Base-by-base conservation (phyloP, 2,888 invertebrate genomes). In the Drosophila picticornis region DNA sequence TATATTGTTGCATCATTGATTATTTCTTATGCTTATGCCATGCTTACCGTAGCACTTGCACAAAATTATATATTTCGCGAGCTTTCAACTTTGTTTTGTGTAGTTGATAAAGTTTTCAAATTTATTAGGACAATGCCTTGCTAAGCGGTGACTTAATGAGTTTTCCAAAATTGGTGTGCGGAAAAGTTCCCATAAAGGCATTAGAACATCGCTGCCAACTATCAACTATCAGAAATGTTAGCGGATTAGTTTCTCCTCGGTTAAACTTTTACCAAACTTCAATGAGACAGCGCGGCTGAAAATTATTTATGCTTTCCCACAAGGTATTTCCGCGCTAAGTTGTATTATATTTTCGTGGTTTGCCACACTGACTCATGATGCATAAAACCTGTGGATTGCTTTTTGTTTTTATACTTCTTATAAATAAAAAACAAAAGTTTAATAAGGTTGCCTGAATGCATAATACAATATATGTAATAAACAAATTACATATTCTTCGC, bases 61-160 rank as follows among this genome's bases (percentile, higher is more conserved):
- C 58, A 36, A 57, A 60, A 63, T 63, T 56, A 40, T 56, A 34
- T 57, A 57, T 57, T 70, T 60, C 22, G 36, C 27, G 32, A 57
- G 64, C 56, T 73, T 55, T 48, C 64, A 70, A 72, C 70, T 72
- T 71, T 78, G 75, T 73, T 61, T 64, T 72, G 59, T 63, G 66
- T 22, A 19, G 57, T 51, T 27, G 48, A 48, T 32, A 73, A 82
- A 84, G 67, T 84, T 84, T 57, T 63, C 51, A 74, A 80, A 83
- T 84, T 70, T 83, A 84, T 80, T 72, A 61, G 62, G 53, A 48
- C 58, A 59, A 31, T 31, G 58, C 52, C 46, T 65, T 60, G 57
- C 57, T 55, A 32, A 58, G 51, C 65, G 68, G 52, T 55, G 65
- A 65, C 72, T 78, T 75, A 70, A 67, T 80, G 72, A 80, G 67